Evolutionary conservation across 2,888 invertebrate species (phyloP), one percentile per base, ranked within the genome.

Genomic region (Eugnorisma glareosa): DNA sequence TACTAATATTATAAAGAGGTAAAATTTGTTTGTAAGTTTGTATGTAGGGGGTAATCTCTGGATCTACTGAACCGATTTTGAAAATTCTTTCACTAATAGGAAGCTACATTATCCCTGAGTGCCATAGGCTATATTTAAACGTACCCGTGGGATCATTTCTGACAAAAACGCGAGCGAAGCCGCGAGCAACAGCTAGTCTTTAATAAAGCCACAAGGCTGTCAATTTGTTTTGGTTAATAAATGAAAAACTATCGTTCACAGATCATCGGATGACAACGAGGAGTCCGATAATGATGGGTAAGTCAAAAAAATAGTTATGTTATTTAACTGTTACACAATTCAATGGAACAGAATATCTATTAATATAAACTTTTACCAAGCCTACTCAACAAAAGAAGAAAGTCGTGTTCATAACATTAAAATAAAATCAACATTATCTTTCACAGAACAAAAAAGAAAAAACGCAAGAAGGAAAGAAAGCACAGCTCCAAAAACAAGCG

Each of bases 391-490:
- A 15, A 6, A 28, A 6, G 6, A 28, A 57, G 15, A 28, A 57
- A 28, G 15, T n/a, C 0, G 13, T n/a, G 5, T 59, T 31, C 8
- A 59, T 31, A 59, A 18, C 59, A 31, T 10, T 3, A 59, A 31
- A 57, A 31, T 59, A 31, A 31, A 59, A 59, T 31, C 31, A 15
- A 18, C 7, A 4, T 31, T 37, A 31, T 24, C 11, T 31, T 78
- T 11, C 8, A 18, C 91, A 95, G 95, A 54, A 91, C 92, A 40
- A 95, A 94, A 82, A 95, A 92, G 89, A 95, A 94, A 78, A 94
- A 93, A 83, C 93, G 94, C 45, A 95, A 94, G 89, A 96, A 95
- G 84, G 95, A 96, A 31, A 95, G 93, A 74, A 95, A 94, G 75
- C 91, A 91, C 85, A 88, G 84, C n/a, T 88, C 93, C 1, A 96